A percentile compares a stretch with the other conserved stretches of the same genome.
phyloP scores from a whole-genome alignment of 2,797 vertebrate species.

The Microtus agrestis region DNA sequence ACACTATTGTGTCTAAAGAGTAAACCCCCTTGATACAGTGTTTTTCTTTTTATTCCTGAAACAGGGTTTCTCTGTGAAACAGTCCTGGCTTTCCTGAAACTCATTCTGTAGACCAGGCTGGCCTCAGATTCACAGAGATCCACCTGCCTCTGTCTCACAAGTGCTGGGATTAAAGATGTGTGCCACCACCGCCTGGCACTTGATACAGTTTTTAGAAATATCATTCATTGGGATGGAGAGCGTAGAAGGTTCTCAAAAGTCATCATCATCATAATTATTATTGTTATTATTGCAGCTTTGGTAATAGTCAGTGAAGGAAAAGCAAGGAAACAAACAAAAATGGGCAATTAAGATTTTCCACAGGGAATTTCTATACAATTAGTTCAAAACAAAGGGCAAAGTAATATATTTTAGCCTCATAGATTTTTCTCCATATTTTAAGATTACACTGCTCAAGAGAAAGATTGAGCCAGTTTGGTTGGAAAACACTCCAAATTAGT shows the following conservation, averaged over 20 bases:
- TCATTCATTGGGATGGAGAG: not conserved
- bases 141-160: too few species aligned
- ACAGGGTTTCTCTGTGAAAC: too few species aligned
- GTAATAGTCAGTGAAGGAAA: not conserved
- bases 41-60: too few species aligned
- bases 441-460: slow-evolving; percentile 25
- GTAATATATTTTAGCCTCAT: not conserved
- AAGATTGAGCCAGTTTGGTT: slow-evolving; percentile 4
- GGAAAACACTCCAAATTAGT: not conserved
- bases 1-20: not conserved
- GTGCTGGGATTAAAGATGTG: too few species aligned
- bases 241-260: not conserved
- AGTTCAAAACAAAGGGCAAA: slow-evolving; percentile 42
- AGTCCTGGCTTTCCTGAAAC: too few species aligned
- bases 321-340: not conserved
- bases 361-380: slow-evolving; percentile 28
- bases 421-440: slow-evolving; percentile 31
- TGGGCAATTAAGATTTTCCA: not conserved
- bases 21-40: not conserved
- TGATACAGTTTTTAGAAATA: not conserved
- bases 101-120: too few species aligned
- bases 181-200: too few species aligned
- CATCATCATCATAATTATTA: not conserved
- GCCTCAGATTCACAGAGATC: too few species aligned
- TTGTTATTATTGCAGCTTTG: not conserved